Evolutionary conservation across 1,140 invertebrate genomes (phyloP).

Genomic region (Cryptotermes secundus): DNA sequence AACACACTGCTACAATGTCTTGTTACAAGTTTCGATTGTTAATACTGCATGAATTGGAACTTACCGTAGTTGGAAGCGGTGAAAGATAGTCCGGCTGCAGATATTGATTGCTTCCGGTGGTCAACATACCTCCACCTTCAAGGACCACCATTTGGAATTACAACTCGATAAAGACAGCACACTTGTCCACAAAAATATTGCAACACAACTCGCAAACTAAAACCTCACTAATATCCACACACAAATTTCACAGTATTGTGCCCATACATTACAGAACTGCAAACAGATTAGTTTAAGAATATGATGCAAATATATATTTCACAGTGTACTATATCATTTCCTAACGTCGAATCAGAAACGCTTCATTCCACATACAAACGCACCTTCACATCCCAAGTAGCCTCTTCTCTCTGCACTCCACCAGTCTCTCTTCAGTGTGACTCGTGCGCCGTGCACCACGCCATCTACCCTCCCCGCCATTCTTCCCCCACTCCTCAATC

Average conservation of each 20-base stretch:
- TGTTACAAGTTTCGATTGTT: too few relatives aligned
- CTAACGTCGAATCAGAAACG: not conserved
- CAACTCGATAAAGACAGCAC: not conserved
- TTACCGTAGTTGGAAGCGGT: constrained; percentile 88
- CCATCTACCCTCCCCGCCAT: constrained; percentile 26
- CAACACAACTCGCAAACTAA: not conserved
- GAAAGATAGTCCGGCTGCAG: constrained; percentile 90
- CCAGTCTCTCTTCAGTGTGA: not conserved
- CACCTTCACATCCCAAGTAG: not conserved
- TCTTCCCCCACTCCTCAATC: constrained; percentile 40
- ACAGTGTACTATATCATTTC: too few relatives aligned
- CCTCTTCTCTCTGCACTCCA: not conserved
- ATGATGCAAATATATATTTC: too few relatives aligned
- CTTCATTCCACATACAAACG: not conserved
- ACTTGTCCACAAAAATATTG: constrained; percentile 6
- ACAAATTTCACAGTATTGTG: not conserved
- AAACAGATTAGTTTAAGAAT: too few relatives aligned
- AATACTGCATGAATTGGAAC: too few relatives aligned
- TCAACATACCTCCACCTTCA: constrained; percentile 82
- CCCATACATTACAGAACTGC: too few relatives aligned
- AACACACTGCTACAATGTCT: not conserved
- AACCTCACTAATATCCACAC: not conserved
- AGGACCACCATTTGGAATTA: constrained; percentile 80
- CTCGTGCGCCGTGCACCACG: not conserved
- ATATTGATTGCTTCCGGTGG: constrained; percentile 87